phyloP scores from a whole-genome alignment of 2,797 vertebrate genomes.

The Diplodus sargus region DNA sequence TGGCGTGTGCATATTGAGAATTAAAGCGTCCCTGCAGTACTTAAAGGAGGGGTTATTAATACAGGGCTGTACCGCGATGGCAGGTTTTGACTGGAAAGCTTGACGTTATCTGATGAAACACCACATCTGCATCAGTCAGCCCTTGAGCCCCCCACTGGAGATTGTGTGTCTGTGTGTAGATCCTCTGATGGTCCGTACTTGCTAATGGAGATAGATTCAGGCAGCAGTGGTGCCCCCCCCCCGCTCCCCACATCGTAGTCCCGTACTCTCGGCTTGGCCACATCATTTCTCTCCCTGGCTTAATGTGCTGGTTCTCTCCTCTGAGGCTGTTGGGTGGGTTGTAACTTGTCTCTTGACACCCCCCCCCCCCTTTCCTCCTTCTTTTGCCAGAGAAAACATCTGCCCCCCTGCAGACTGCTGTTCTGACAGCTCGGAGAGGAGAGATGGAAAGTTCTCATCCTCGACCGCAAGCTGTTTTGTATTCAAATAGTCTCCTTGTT shows the following conservation, averaged over 20 bases:
- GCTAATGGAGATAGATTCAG: conserved; percentile 83
- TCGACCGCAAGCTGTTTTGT: conserved; percentile 72
- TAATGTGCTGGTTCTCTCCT: conserved; percentile 74
- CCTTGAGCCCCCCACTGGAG: conserved; percentile 49
- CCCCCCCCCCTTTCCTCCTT: conserved; percentile 34
- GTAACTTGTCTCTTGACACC: conserved; percentile 76
- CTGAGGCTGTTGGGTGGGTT: conserved; percentile 69
- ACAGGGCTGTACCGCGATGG: conserved; percentile 3
- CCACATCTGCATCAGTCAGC: conserved; percentile 54
- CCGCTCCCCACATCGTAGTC: conserved; percentile 23
- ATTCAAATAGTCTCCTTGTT: conserved; percentile 74
- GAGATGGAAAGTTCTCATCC: conserved; percentile 77
- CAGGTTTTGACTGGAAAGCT: conserved; percentile 45
- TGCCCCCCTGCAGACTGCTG: conserved; percentile 62
- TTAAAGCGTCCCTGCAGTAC: conserved; percentile 8
- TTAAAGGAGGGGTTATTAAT: background rate
- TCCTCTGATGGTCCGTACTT: conserved; percentile 70
- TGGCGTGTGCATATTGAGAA: conserved; percentile 5
- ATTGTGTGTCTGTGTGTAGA: conserved; percentile 54
- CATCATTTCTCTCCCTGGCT: conserved; percentile 75
- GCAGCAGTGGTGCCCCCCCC: conserved; percentile 43
- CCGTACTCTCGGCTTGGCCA: conserved; percentile 43
- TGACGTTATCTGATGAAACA: conserved; percentile 63
- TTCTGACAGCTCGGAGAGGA: conserved; percentile 70
- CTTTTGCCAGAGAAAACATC: conserved; percentile 68